Percentiles rank a stretch among this genome's conserved stretches.
Conservation (phyloP, 2,113 vertebrate genomes). For the Stictonetta naevosa region DNA sequence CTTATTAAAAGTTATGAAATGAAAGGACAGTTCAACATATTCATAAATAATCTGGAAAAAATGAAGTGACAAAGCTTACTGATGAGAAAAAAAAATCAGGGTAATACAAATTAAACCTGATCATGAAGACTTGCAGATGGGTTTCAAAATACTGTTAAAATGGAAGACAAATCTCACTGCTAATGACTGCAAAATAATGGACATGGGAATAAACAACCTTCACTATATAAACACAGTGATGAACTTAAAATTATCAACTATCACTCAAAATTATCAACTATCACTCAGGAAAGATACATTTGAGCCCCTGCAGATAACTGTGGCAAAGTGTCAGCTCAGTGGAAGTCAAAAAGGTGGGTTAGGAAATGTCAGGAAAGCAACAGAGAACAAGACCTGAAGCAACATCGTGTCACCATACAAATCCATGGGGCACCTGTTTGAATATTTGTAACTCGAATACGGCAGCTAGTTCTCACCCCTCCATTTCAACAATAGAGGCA, state of each 20-base stretch:
- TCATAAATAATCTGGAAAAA: neutral
- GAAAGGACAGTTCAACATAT: neutral
- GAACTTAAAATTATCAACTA: neutral
- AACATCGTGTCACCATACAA: neutral
- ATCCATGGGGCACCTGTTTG: neutral
- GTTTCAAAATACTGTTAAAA: conserved; percentile 13
- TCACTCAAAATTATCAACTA: too few relatives aligned
- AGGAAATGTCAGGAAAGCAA: neutral
- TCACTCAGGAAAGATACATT: neutral
- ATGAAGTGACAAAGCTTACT: neutral
- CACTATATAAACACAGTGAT: neutral
- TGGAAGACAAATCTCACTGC: neutral
- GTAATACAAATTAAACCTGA: neutral
- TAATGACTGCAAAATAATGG: neutral
- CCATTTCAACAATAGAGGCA: neutral
- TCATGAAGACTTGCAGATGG: neutral
- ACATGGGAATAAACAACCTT: neutral
- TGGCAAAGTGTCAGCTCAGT: neutral
- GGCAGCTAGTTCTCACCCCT: neutral
- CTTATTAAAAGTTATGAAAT: conserved; percentile 12
- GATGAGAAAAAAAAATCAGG: neutral
- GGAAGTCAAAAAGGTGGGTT: neutral
- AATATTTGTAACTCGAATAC: neutral
- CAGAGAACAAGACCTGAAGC: neutral
- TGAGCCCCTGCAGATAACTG: neutral